Percentiles rank a stretch among this genome's conserved stretches.
phyloP scores from a whole-genome alignment of 2,888 invertebrate genomes.

The Alviniconcha strummeri region DNA sequence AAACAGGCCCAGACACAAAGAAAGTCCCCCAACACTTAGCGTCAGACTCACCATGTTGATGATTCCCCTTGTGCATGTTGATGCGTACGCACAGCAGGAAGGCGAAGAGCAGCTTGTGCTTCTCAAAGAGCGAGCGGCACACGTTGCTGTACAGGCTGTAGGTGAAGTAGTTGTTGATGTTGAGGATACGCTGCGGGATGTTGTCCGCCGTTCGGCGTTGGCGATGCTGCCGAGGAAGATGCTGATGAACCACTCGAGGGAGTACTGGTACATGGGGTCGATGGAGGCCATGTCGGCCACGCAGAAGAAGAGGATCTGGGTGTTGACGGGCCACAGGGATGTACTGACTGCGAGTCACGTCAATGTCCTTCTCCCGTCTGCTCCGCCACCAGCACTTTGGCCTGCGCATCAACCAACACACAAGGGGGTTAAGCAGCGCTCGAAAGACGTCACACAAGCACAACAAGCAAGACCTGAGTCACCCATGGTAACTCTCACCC shows the following conservation, averaged over 20 bases:
- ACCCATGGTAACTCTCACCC: too few relatives aligned
- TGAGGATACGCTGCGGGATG: slow-evolving; percentile 68
- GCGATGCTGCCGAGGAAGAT: slow-evolving; percentile 72
- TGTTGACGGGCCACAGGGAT: slow-evolving; percentile 74
- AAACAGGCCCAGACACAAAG: neutral
- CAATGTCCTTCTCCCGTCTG: slow-evolving; percentile 75
- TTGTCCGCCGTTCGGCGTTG: slow-evolving; percentile 71
- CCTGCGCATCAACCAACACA: slow-evolving; percentile 49
- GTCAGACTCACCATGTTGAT: slow-evolving; percentile 67
- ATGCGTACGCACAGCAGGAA: slow-evolving; percentile 72
- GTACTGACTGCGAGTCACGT: slow-evolving; percentile 73
- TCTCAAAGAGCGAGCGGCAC: slow-evolving; percentile 74
- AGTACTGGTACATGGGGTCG: slow-evolving; percentile 75
- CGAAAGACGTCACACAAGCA: too few relatives aligned
- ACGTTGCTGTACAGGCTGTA: slow-evolving; percentile 74
- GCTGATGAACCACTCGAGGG: slow-evolving; percentile 74
- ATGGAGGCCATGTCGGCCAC: slow-evolving; percentile 74
- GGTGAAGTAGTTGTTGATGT: slow-evolving; percentile 74
- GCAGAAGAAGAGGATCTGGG: slow-evolving; percentile 75
- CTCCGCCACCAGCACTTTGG: slow-evolving; percentile 73
- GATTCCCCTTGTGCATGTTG: slow-evolving; percentile 65
- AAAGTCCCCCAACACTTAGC: too few relatives aligned
- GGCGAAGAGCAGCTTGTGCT: slow-evolving; percentile 74
- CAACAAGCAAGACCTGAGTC: too few relatives aligned
- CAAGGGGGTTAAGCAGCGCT: too few relatives aligned